A percentile compares a stretch with the other conserved stretches of the same genome.
phyloP scores from a whole-genome alignment of 2,113 vertebrate species.

The Stegostoma tigrinum region DNA sequence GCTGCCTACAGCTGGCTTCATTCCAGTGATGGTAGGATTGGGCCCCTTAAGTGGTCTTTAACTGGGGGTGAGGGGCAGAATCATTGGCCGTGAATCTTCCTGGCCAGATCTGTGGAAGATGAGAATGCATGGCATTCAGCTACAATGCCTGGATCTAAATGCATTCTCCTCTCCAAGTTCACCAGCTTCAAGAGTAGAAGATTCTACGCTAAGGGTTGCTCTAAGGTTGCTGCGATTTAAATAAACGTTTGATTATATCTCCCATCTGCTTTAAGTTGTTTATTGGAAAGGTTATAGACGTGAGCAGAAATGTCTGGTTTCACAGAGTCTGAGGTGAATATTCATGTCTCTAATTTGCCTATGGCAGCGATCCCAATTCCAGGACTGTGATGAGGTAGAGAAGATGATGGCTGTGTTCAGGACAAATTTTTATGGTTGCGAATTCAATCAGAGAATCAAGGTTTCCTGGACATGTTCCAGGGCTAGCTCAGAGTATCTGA shows the following conservation, averaged over 20 bases:
- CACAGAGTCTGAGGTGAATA: background rate
- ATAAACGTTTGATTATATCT: background rate
- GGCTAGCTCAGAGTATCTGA: background rate
- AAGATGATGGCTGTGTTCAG: background rate
- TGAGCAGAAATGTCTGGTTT: background rate
- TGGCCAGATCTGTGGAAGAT: no score
- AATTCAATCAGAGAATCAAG: background rate
- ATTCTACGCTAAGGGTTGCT: background rate
- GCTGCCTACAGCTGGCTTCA: no score
- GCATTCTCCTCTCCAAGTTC: no score
- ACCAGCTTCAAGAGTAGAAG: no score
- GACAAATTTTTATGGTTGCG: background rate
- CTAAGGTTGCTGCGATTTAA: background rate
- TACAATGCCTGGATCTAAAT: no score
- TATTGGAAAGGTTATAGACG: background rate
- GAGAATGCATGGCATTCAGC: no score
- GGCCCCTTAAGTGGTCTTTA: no score
- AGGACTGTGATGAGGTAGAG: background rate
- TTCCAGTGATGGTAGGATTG: no score
- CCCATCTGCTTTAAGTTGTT: background rate
- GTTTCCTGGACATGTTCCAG: background rate
- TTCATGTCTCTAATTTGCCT: background rate
- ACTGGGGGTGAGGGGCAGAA: no score
- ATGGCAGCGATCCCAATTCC: background rate
- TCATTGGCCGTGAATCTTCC: no score